Evolutionary conservation across 2,888 invertebrate species (phyloP).

Genomic region (Idaea aversata): DNA sequence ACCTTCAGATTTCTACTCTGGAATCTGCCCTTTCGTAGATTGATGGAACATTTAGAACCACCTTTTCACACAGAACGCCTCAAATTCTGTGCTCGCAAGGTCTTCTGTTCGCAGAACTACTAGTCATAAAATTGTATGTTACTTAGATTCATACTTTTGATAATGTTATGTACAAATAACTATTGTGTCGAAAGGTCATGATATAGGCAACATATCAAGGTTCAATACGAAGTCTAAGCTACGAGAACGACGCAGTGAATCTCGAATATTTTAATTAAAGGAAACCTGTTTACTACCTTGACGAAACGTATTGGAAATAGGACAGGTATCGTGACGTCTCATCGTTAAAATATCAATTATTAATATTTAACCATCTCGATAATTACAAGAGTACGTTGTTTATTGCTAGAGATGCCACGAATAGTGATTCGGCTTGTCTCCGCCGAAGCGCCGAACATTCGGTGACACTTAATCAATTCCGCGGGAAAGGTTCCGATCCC

Average conservation of each 20-base stretch:
- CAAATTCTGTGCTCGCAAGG: no score
- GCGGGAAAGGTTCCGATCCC: no score
- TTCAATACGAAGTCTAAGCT: background rate
- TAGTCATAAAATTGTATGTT: background rate
- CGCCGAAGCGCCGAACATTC: no score
- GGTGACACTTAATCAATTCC: no score
- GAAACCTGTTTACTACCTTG: background rate
- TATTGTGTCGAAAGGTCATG: background rate
- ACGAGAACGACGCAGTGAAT: background rate
- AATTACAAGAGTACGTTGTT: no score
- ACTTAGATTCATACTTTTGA: background rate
- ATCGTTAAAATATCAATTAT: background rate
- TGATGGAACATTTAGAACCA: no score
- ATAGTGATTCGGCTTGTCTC: no score
- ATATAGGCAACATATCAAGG: background rate
- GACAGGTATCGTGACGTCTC: background rate
- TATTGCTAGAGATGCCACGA: no score
- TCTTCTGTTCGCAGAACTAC: no score
- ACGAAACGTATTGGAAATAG: background rate
- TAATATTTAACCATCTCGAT: background rate
- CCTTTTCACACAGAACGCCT: no score
- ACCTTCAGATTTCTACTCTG: no score
- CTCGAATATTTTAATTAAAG: background rate
- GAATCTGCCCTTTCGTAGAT: background rate
- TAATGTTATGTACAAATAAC: background rate